Percentiles rank a stretch among this genome's conserved stretches.
Evolutionary conservation across 2,113 vertebrate genomes (phyloP).

Genomic region (Oncorhynchus tshawytscha): DNA sequence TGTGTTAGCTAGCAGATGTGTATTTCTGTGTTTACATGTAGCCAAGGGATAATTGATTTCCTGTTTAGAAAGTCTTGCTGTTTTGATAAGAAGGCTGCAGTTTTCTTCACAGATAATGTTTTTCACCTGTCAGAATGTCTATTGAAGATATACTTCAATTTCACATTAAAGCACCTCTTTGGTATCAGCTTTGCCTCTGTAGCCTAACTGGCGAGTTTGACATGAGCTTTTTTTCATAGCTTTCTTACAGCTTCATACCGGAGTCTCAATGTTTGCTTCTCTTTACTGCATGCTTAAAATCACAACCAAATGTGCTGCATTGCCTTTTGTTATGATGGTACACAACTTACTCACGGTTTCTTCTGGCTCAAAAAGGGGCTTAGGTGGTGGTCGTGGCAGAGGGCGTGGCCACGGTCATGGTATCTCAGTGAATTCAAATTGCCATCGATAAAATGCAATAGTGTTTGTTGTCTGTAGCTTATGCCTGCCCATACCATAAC

Average conservation of each 20-base stretch:
- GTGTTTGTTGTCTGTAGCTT: too few species aligned
- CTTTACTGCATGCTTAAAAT: too few species aligned
- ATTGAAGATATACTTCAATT: constrained; percentile 32
- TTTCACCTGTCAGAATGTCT: constrained; percentile 62
- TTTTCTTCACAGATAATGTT: constrained; percentile 58
- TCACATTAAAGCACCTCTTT: constrained; percentile 39
- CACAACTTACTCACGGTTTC: background rate
- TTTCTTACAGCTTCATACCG: background rate
- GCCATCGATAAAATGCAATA: too few species aligned
- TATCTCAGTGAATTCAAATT: too few species aligned
- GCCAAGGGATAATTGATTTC: constrained; percentile 66
- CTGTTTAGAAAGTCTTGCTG: constrained; percentile 57
- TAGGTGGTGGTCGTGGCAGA: too few species aligned
- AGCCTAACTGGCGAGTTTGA: constrained; percentile 15
- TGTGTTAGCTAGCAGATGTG: background rate
- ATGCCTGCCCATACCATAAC: too few species aligned
- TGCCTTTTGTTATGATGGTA: background rate
- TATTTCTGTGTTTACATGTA: constrained; percentile 50
- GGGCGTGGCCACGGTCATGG: too few species aligned
- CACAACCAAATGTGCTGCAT: too few species aligned
- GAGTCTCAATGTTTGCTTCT: too few species aligned
- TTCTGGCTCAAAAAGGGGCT: too few species aligned
- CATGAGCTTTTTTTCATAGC: background rate
- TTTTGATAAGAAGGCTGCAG: constrained; percentile 48
- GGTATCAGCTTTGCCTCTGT: constrained; percentile 32